A percentile compares a stretch with the other conserved stretches of the same genome.
phyloP scores from a whole-genome alignment of 2,797 vertebrate genomes.

The Fratercula arctica region DNA sequence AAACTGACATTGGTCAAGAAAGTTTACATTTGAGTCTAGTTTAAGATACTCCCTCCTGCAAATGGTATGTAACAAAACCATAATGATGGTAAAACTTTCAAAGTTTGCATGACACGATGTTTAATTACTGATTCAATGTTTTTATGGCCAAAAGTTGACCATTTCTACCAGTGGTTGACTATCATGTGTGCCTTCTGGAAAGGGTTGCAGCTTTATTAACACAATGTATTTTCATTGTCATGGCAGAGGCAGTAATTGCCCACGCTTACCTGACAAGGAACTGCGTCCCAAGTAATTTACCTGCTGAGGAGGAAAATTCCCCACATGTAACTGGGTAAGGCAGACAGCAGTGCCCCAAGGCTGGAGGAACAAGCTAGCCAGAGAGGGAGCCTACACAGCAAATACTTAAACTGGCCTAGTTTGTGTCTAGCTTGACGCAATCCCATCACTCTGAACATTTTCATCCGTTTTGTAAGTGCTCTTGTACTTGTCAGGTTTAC shows the following conservation, averaged over 20 bases:
- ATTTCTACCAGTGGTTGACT: not conserved
- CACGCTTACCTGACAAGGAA: not conserved
- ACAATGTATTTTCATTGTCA: constrained; percentile 25
- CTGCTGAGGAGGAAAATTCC: not conserved
- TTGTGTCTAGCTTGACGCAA: not conserved
- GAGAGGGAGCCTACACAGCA: not conserved
- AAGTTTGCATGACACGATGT: not conserved
- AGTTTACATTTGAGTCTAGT: constrained; percentile 69
- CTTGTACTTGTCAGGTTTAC: not conserved
- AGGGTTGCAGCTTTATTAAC: constrained; percentile 32
- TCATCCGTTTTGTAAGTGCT: not conserved
- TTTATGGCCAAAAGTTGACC: not conserved
- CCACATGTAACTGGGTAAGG: rapidly evolving
- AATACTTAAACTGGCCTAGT: not conserved
- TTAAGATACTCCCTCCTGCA: constrained; percentile 11
- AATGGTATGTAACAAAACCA: not conserved
- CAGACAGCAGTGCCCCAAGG: not conserved
- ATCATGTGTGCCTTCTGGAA: not conserved
- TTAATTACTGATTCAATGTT: constrained; percentile 2
- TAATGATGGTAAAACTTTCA: not conserved
- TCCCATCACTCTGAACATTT: not conserved
- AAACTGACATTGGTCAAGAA: constrained; percentile 72
- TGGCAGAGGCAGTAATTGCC: constrained; percentile 12
- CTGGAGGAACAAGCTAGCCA: not conserved
- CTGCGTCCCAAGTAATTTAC: not conserved